Evolutionary conservation across 2,797 vertebrate genomes (phyloP), one percentile per base, ranked within the genome.

Genomic region (Lepus townsendii): DNA sequence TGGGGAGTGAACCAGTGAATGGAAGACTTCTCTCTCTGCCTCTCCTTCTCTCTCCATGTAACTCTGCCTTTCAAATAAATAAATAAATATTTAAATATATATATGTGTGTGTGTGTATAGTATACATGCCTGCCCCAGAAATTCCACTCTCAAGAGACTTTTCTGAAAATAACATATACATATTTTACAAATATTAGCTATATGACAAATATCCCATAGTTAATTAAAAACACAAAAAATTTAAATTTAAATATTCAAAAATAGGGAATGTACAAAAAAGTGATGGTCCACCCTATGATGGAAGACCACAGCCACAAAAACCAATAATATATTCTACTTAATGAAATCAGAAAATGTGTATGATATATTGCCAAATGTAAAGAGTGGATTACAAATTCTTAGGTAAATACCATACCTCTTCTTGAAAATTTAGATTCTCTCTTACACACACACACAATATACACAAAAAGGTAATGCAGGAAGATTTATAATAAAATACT

Each of bases 191-290:
- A 89, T 84, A 89, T 47, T 63, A 60, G 5, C 16, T 71, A 54
- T 17, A 88, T 11, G 11, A 50, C 69, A 72, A 63, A 17, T 35
- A 88, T 32, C 20, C 11, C 30, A 54, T 3, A 89, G n/a, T 17
- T 82, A 83, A 54, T 71, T 94, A 20, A 80, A 94, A 80, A 77
- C 17, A 88, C 24, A 89, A 94, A 90, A 87, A 95, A 83, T 52
- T 69, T 78, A 95, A 95, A 92, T 20, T 10, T 80, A 77, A 95
- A 80, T 35, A 77, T 82, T 91, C 32, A 93, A 38, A 30, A 91
- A 57, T 0, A 76, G 57, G 20, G 16, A 42, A 75, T 20, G 32
- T 11, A 75, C 83, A 90, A 88, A 93, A 82, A 94, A 80, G 73
- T 9, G 1, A 79, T 19, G 14, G 52, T 14, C 24, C 24, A 66